phyloP scores from a whole-genome alignment of 2,888 invertebrate species.

The Phalera bucephala region DNA sequence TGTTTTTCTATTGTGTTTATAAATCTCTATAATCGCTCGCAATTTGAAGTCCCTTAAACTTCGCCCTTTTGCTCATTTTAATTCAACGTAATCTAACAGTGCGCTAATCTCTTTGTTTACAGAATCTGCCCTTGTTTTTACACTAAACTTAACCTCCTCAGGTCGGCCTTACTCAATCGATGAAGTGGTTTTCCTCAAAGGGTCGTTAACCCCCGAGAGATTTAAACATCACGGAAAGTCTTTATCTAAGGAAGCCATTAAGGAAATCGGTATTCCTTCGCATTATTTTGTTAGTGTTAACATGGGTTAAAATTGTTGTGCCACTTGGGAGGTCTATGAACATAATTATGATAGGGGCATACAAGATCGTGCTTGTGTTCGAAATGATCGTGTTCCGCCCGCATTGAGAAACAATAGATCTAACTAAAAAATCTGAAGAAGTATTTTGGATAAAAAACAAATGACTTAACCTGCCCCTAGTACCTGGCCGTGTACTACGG shows the following conservation, averaged over 20 bases:
- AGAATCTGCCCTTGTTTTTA: conserved; percentile 13
- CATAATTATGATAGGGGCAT: neutral
- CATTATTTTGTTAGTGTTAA: neutral
- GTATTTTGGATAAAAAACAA: too few relatives aligned
- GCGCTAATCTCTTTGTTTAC: conserved; percentile 11
- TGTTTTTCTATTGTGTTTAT: too few relatives aligned
- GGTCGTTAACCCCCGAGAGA: conserved; percentile 48
- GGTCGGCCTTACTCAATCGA: conserved; percentile 39
- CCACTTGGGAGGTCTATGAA: neutral
- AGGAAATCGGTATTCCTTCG: conserved; percentile 15
- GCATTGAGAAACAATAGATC: too few relatives aligned
- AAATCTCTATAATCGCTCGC: neutral
- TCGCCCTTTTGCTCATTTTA: neutral
- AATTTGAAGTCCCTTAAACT: neutral
- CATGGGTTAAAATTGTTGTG: neutral
- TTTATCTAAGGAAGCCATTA: conserved; percentile 42
- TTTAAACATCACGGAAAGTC: conserved; percentile 43
- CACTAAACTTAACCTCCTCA: conserved; percentile 12
- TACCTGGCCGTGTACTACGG: too few relatives aligned
- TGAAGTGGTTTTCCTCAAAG: conserved; percentile 60
- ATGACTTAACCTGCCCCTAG: too few relatives aligned
- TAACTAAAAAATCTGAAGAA: too few relatives aligned
- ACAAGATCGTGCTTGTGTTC: neutral
- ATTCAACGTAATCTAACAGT: neutral
- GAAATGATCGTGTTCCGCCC: too few relatives aligned